A percentile compares a stretch with the other conserved stretches of the same genome.
These are phyloP conservation scores for Marisa cornuarietis DNA, from an alignment of 1,140 invertebrate species.

Conservation along the genomic window DNA sequence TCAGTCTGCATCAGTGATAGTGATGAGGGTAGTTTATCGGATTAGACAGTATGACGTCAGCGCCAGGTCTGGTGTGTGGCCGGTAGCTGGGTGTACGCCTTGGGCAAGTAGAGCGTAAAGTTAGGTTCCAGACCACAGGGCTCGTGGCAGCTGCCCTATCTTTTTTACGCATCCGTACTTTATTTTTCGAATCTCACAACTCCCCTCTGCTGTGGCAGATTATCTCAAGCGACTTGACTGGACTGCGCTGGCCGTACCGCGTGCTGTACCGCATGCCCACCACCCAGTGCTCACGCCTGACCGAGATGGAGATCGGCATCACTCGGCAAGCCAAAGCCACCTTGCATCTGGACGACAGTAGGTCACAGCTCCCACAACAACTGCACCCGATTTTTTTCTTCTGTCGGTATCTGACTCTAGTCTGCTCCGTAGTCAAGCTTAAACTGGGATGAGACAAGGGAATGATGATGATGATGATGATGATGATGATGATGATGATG, in stretches of 20 bases:
- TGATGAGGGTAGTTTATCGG: too few species aligned
- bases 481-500: background rate
- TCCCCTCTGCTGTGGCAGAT: constrained; percentile 21
- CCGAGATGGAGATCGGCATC: constrained; percentile 23
- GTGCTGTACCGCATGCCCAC: constrained; percentile 44
- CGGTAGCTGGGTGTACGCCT: too few species aligned
- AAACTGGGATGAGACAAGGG: background rate
- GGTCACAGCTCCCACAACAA: background rate
- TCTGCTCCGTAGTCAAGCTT: background rate
- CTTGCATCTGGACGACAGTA: constrained; percentile 36
- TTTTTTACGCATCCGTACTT: too few species aligned
- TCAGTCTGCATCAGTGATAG: too few species aligned
- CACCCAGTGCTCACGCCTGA: constrained; percentile 37
- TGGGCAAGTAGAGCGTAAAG: too few species aligned
- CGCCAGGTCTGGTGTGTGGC: too few species aligned
- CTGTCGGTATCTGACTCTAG: background rate
- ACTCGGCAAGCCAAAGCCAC: constrained; percentile 14
- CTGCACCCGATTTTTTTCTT: background rate
- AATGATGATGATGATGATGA: background rate
- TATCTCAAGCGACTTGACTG: constrained; percentile 26
- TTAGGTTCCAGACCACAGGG: too few species aligned
- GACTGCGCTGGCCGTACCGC: constrained; percentile 29
- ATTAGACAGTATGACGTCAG: too few species aligned
- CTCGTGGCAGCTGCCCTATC: too few species aligned
- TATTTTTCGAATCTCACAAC: background rate